phyloP scores from a whole-genome alignment of 2,888 invertebrate genomes.

The Polydrusus tereticollis region DNA sequence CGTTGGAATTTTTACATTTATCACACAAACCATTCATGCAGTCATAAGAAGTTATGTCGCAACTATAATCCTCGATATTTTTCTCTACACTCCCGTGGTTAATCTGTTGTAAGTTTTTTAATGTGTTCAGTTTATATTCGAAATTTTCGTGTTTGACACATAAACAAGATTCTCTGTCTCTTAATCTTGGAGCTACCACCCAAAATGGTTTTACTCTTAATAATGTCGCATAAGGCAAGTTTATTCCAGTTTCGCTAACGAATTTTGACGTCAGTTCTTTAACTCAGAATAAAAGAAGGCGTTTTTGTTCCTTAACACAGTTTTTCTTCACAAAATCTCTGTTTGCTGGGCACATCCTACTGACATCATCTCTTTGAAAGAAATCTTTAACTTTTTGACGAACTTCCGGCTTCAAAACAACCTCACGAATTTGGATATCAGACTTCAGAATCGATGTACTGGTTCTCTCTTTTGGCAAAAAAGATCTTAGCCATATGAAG shows the following conservation, averaged over 20 bases:
- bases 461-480: not conserved
- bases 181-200: conserved; percentile 22
- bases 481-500: too few relatives aligned
- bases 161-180: conserved; percentile 29
- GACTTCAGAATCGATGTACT: not conserved
- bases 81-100: not conserved
- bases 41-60: too few relatives aligned
- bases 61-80: not conserved
- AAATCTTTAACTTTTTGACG: conserved; percentile 7
- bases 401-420: too few relatives aligned
- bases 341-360: conserved; percentile 20
- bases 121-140: not conserved
- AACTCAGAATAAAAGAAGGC: conserved; percentile 18
- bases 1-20: not conserved
- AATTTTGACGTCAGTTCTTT: too few relatives aligned
- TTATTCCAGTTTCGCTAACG: too few relatives aligned
- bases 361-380: not conserved
- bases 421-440: not conserved
- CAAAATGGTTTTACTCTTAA: conserved; percentile 30
- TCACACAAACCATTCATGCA: too few relatives aligned
- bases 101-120: not conserved
- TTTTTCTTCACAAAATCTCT: conserved; percentile 21
- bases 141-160: conserved; percentile 27
- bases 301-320: conserved; percentile 30
- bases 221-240: conserved; percentile 26